phyloP scores from a whole-genome alignment of 2,113 vertebrate genomes.

The Tinamus guttatus region DNA sequence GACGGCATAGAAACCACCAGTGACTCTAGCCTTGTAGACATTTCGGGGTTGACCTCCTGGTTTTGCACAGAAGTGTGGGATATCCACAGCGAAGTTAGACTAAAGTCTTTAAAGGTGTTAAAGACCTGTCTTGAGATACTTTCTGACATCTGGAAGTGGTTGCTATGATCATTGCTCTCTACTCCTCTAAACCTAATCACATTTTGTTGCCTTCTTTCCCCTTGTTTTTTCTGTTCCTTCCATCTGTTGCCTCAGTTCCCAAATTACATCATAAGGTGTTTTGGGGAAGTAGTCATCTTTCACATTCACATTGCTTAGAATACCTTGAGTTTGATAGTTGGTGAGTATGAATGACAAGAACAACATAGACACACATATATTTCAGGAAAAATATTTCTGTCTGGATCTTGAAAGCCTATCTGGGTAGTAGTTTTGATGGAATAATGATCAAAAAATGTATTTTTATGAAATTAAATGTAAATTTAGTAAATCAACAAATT shows the following conservation, averaged over 20 bases:
- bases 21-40: background rate
- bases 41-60: background rate
- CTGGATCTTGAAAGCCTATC: background rate
- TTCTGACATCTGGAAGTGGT: background rate
- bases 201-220: background rate
- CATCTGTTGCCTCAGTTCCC: background rate
- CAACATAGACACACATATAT: background rate
- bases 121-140: background rate
- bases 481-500: background rate
- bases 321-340: background rate
- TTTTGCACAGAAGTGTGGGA: background rate
- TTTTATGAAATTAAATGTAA: background rate
- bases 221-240: background rate
- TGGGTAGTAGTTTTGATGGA: background rate
- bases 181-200: background rate
- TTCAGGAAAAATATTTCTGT: background rate
- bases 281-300: background rate
- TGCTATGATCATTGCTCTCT: slow-evolving; percentile 8
- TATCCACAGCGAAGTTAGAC: background rate
- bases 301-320: background rate
- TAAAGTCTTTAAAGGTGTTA: background rate
- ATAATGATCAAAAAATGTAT: background rate
- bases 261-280: background rate
- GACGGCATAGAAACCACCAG: background rate
- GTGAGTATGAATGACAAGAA: background rate